Evolutionary conservation across 2,797 vertebrate species (phyloP).

Genomic region (Myotis vivesi): DNA sequence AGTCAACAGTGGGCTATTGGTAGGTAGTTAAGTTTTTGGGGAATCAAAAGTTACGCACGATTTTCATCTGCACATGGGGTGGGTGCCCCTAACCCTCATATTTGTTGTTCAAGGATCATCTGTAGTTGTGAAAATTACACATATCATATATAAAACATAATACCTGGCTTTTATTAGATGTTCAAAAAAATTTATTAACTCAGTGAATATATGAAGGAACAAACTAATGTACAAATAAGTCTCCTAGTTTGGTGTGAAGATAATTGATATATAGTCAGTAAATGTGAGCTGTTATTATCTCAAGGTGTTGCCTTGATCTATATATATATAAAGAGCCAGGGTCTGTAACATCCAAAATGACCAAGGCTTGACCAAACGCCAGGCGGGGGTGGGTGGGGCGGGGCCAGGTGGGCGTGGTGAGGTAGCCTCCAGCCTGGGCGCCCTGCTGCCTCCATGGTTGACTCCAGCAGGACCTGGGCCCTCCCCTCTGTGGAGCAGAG

Average conservation of each 20-base stretch:
- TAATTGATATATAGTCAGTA: neutral
- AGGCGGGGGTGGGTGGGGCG: too few relatives aligned
- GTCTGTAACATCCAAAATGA: too few relatives aligned
- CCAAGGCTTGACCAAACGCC: too few relatives aligned
- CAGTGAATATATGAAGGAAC: neutral
- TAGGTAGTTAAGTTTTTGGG: neutral
- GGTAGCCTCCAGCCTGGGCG: too few relatives aligned
- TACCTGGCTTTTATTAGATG: neutral
- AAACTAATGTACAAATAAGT: neutral
- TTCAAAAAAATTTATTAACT: neutral
- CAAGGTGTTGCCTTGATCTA: neutral
- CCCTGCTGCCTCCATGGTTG: too few relatives aligned
- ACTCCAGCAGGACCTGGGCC: too few relatives aligned
- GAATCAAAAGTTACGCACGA: neutral
- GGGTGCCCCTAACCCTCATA: neutral
- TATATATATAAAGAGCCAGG: too few relatives aligned
- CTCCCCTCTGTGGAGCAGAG: too few relatives aligned
- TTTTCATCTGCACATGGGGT: neutral
- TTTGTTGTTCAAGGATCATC: neutral
- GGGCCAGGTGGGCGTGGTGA: too few relatives aligned
- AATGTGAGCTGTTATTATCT: neutral
- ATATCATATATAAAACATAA: neutral
- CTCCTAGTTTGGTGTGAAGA: neutral
- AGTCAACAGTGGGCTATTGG: neutral
- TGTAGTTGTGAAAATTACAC: conserved; percentile 19